Percentiles rank a stretch among this genome's conserved stretches.
Conservation (phyloP, 2,888 invertebrate genomes). For the Pandemis heparana region DNA sequence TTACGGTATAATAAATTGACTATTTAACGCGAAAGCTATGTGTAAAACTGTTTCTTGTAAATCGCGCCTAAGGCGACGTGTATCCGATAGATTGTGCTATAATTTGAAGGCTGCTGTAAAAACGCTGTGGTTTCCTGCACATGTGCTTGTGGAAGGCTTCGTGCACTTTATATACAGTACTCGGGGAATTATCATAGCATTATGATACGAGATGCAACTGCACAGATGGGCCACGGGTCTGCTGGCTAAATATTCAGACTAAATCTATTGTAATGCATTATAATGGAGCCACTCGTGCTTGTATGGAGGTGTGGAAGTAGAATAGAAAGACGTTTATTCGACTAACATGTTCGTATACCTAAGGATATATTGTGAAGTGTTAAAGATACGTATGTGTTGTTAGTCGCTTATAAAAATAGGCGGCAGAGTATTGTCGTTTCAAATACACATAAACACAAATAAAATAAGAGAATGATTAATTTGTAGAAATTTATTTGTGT, state of each 20-base stretch:
- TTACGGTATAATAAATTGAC: neutral
- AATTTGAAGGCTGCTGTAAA: neutral
- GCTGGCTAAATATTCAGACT: slow-evolving; percentile 16
- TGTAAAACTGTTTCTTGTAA: neutral
- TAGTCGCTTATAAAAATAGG: too few species aligned
- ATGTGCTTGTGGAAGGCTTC: slow-evolving; percentile 19
- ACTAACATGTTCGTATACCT: neutral
- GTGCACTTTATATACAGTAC: slow-evolving; percentile 47
- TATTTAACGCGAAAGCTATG: neutral
- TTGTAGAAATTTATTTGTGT: too few species aligned
- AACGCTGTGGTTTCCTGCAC: slow-evolving; percentile 31
- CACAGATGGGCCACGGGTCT: slow-evolving; percentile 31
- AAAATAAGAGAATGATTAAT: too few species aligned
- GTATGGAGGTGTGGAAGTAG: neutral
- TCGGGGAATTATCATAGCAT: slow-evolving; percentile 49
- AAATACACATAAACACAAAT: too few species aligned
- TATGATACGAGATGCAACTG: slow-evolving; percentile 45
- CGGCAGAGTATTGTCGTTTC: too few species aligned
- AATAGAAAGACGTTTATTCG: neutral
- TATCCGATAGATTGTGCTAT: neutral
- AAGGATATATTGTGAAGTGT: too few species aligned
- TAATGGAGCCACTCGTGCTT: neutral
- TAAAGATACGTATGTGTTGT: too few species aligned
- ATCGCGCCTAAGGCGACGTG: neutral
- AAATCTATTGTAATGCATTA: slow-evolving; percentile 15